These are phyloP conservation scores for Plebejus melissa DNA, from an alignment of 2,888 invertebrate genomes.

Conservation along the genomic window DNA sequence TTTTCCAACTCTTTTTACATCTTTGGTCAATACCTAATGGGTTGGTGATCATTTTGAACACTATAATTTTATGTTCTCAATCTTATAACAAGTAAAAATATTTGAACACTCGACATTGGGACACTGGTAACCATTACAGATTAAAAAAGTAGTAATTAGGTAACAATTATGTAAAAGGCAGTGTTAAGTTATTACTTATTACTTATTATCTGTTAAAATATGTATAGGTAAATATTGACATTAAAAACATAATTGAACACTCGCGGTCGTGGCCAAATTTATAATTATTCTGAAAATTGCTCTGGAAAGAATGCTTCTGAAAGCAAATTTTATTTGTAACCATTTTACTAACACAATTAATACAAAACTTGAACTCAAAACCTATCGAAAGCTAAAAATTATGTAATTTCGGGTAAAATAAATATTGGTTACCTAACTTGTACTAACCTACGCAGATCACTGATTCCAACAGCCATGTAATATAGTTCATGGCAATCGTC, in stretches of 20 bases:
- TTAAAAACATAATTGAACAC: neutral
- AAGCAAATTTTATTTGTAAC: neutral
- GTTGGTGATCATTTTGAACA: slow-evolving; percentile 63
- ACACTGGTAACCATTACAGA: slow-evolving; percentile 44
- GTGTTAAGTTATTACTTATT: neutral
- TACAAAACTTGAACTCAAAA: neutral
- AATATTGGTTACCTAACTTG: slow-evolving; percentile 30
- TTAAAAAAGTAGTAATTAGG: slow-evolving; percentile 9
- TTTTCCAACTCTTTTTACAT: slow-evolving; percentile 73
- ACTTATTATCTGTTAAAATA: neutral
- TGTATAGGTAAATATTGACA: neutral
- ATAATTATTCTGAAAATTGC: neutral
- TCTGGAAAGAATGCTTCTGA: neutral
- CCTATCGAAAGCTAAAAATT: neutral
- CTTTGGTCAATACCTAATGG: slow-evolving; percentile 75
- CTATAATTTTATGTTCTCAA: slow-evolving; percentile 38
- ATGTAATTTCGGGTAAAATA: neutral
- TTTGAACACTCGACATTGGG: slow-evolving; percentile 44
- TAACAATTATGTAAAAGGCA: slow-evolving; percentile 9
- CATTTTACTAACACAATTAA: neutral
- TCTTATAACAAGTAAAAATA: slow-evolving; percentile 35
- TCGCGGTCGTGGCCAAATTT: neutral
- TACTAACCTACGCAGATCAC: slow-evolving; percentile 18
- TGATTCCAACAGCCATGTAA: neutral
- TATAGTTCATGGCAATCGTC: neutral